Evolutionary conservation across 2,888 invertebrate species (phyloP).

Genomic region (Calephelis perditalis): DNA sequence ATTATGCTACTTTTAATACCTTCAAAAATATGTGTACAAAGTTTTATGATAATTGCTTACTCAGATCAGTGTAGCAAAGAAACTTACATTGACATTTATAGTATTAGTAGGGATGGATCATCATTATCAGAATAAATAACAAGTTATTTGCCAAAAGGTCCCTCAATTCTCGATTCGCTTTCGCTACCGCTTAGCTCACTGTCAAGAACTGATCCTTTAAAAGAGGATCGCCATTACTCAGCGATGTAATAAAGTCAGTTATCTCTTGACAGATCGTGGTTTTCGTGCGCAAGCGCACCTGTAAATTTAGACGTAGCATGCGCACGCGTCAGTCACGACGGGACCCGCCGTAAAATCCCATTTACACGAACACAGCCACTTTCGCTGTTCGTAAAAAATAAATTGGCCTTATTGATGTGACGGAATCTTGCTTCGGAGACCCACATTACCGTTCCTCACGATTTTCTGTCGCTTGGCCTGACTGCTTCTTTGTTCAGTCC

Average conservation of each 20-base stretch:
- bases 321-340: constrained; percentile 47
- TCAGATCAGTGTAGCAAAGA: too few species aligned
- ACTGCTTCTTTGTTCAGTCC: too few species aligned
- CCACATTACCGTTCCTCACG: not conserved
- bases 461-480: not conserved
- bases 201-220: not conserved
- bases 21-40: too few species aligned
- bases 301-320: constrained; percentile 45
- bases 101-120: too few species aligned
- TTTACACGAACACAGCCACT: constrained; percentile 33
- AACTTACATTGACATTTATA: too few species aligned
- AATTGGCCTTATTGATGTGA: constrained; percentile 11
- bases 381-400: constrained; percentile 25
- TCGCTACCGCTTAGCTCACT: constrained; percentile 15
- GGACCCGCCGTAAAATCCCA: constrained; percentile 34
- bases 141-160: too few species aligned
- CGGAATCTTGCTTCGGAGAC: constrained; percentile 3
- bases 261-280: constrained; percentile 41
- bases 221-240: constrained; percentile 22
- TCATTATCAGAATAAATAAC: too few species aligned
- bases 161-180: not conserved
- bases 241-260: constrained; percentile 36
- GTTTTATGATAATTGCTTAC: too few species aligned
- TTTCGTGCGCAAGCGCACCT: constrained; percentile 47
- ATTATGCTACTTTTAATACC: too few species aligned